Percentiles rank a stretch among this genome's conserved stretches.
These are phyloP conservation scores for Choloepus hoffmanni DNA, from an alignment of 2,113 vertebrate genomes.

Conservation along the genomic window DNA sequence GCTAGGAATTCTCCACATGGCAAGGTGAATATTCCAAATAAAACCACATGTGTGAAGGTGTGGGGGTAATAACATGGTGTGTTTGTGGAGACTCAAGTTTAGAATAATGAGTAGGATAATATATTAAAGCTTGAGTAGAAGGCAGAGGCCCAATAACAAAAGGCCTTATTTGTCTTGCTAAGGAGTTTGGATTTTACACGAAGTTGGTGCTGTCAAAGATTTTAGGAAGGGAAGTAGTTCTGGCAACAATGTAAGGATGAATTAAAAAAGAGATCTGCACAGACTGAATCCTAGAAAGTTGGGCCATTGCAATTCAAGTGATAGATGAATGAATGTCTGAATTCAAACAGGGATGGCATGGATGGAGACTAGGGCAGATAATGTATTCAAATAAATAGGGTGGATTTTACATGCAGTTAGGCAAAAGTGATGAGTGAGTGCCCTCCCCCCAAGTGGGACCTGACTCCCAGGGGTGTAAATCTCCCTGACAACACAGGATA, in stretches of 20 bases:
- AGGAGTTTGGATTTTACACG: not conserved
- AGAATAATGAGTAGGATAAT: not conserved
- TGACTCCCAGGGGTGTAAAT: too few species aligned
- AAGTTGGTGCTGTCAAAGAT: not conserved
- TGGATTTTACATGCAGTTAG: not conserved
- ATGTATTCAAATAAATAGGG: not conserved
- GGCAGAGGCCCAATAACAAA: not conserved
- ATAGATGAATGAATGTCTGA: not conserved
- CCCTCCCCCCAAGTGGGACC: too few species aligned
- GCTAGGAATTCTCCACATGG: not conserved
- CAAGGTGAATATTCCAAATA: not conserved
- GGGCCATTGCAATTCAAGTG: not conserved
- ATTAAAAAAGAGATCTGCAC: not conserved
- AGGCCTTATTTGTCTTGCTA: not conserved
- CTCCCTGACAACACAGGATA: too few species aligned
- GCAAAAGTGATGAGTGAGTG: not conserved
- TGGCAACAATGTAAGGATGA: not conserved
- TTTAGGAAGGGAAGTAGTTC: not conserved
- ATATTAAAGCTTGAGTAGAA: not conserved
- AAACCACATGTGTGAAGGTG: not conserved
- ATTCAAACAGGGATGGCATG: not conserved
- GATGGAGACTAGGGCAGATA: not conserved
- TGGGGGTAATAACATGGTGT: not conserved
- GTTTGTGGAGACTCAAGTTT: not conserved
- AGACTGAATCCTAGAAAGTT: not conserved